Base-by-base conservation (phyloP, 2,888 invertebrate genomes). In the Polyommatus iphigenia region DNA sequence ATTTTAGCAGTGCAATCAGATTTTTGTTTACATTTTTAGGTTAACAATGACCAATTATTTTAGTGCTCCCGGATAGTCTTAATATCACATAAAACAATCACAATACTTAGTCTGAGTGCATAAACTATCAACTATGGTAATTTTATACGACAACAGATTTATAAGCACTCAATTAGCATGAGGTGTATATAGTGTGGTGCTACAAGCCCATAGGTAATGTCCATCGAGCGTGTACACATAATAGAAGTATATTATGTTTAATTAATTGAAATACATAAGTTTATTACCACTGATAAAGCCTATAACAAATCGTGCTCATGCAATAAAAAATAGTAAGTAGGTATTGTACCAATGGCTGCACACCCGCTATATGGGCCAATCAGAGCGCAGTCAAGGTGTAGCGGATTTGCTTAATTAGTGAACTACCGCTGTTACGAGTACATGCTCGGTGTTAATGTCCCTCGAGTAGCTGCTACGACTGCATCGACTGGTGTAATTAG, bases 161-260 rank as follows among this genome's bases (percentile, higher is more conserved):
- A 20, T 29, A 29, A 59, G 67, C 67, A 67, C 67, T 67, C 67
- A 7, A 18, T 29, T 7, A 32, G 1, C 67, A 32, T 32, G 67
- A 67, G 67, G 15, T 67, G 67, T 67, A 67, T 67, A 67, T 67
- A 67, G 29, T 29, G 15, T 67, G 67, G 67, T 29, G 67, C 67
- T 67, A 32, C 29, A 32, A 15, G 67, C 29, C 67, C 67, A 18
- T 29, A 67, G 10, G 62, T 67, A 32, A 67, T 29, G 15, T 18
- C 4, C 18, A 54, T 18, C 54, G 54, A 54, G 18, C 54, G 18
- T 54, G 54, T 54, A 54, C 54, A 18, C 54, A 6, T 54, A 54
- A 54, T 54, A 54, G 15, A 50, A 50, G 50, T 13, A 15, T 41
- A 8, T 41, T 41, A 41, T 41, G 41, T 41, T 41, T 41, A 41